Evolutionary conservation across 2,797 vertebrate species (phyloP), one percentile per base, ranked within the genome.

Genomic region (Lutjanus campechanus): DNA sequence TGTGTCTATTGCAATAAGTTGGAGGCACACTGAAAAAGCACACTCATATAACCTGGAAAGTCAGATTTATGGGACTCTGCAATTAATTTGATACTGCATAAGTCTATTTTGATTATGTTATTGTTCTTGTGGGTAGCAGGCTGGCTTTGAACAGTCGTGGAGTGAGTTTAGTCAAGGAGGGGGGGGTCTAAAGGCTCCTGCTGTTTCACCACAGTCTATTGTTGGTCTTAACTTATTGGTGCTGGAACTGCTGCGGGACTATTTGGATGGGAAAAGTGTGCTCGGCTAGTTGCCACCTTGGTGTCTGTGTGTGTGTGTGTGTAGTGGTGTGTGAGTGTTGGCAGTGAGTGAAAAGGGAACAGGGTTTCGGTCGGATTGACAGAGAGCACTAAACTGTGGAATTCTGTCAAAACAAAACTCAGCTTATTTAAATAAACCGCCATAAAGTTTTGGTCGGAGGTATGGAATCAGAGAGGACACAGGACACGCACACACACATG

Each of bases 371-470:
- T 77, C 69, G 22, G 79, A 91, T 82, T 91, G 89, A 92, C 86
- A 82, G 76, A 83, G 53, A 84, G 67, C 67, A 76, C 76, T 89
- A 86, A 91, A 91, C 86, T 88, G 64, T 88, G 81, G 83, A 90
- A 89, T 89, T 88, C 79, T 83, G 80, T 87, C 77, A 87, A 92
- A 94, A 90, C 82, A 91, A 85, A 87, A 87, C 81, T 78, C 44
- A 22, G 80, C 76, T 79, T 83, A 83, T 86, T 93, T 76, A 92
- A 94, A 94, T 93, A 93, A 92, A 93, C 85, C 15, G 1, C 51
- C 63, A 29, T 74, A 67, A 83, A 73, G 36, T 75, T 88, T 82
- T 71, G 84, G 79, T 83, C 20, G 0, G 69, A 58, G 85, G 75
- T 85, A 89, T 76, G 71, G 71, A 91, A 88, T 84, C 69, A 79